A percentile compares a stretch with the other conserved stretches of the same genome.
phyloP scores from a whole-genome alignment of 2,797 vertebrate species.

The Danio choprae region DNA sequence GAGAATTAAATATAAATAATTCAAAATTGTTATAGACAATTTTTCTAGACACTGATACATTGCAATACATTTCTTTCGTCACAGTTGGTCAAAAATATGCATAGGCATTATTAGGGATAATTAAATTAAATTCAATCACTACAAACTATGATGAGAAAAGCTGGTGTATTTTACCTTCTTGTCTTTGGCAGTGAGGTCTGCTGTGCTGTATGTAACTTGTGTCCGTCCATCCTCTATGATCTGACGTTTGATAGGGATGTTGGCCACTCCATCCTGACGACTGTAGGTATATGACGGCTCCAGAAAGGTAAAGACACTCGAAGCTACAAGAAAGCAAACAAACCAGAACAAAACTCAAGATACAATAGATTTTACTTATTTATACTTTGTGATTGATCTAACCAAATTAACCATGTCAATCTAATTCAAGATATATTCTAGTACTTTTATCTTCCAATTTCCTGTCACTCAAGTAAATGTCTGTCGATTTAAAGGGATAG shows the following conservation, averaged over 20 bases:
- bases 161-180: conserved; percentile 82
- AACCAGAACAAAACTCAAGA: not conserved
- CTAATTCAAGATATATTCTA: not conserved
- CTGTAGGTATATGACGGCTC: conserved; percentile 87
- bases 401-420: not conserved
- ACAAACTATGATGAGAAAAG: not conserved
- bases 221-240: conserved; percentile 88
- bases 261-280: conserved; percentile 85
- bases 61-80: too few species aligned
- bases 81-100: too few species aligned
- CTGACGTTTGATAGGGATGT: conserved; percentile 87
- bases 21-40: too few species aligned
- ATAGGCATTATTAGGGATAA: too few species aligned
- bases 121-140: not conserved
- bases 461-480: not conserved
- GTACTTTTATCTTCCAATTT: not conserved
- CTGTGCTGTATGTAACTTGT: conserved; percentile 89
- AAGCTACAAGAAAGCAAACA: conserved; percentile 75
- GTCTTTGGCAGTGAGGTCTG: conserved; percentile 88
- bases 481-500: not conserved
- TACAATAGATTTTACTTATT: not conserved
- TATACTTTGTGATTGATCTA: too few species aligned
- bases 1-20: too few species aligned
- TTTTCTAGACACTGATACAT: too few species aligned
- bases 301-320: conserved; percentile 90